Conservation (phyloP, 37 sponge, comb jelly and placozoan species). For the Oopsacas minuta region DNA sequence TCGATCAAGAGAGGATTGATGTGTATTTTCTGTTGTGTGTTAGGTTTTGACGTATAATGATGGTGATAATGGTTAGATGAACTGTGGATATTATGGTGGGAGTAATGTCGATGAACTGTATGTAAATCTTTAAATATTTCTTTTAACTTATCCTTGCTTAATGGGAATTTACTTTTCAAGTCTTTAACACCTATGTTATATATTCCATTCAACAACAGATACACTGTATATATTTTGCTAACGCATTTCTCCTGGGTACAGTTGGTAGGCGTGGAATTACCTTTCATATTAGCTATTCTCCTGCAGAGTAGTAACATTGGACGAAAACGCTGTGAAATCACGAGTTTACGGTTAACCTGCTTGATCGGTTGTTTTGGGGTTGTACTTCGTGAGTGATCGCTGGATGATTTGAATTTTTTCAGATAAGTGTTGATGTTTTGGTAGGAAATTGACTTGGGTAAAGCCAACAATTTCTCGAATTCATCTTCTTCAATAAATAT, state of each 20-base stretch:
- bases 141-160: neutral
- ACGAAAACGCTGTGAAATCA: neutral
- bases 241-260: neutral
- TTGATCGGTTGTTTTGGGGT: neutral
- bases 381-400: neutral
- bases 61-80: conserved; percentile 4
- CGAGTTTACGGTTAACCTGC: neutral
- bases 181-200: neutral
- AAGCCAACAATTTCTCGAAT: neutral
- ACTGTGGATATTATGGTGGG: neutral
- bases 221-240: neutral
- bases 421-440: neutral
- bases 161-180: neutral
- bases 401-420: neutral
- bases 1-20: neutral
- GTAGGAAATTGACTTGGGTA: neutral
- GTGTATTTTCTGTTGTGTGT: neutral
- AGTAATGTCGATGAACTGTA: neutral
- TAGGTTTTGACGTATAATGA: neutral
- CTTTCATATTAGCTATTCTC: neutral
- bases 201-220: neutral
- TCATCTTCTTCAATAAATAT: neutral
- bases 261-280: neutral
- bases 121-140: neutral
- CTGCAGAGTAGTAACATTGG: neutral